Conservation (phyloP, 2,113 vertebrate species). For the Ondatra zibethicus region DNA sequence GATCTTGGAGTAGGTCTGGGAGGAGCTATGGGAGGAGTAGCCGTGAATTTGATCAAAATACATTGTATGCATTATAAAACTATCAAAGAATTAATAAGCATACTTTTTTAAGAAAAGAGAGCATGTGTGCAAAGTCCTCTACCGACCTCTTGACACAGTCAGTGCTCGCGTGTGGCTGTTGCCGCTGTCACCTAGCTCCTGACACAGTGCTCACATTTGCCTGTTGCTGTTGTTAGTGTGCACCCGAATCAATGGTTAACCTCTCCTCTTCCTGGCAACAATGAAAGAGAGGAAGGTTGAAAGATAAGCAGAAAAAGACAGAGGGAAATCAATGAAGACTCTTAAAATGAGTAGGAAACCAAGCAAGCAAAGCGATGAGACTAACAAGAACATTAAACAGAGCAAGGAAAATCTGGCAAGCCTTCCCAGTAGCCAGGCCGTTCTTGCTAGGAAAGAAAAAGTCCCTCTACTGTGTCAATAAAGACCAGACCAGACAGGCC, state of each 20-base stretch:
- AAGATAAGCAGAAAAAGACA: not conserved
- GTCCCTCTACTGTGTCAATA: not conserved
- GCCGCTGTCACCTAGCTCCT: not conserved
- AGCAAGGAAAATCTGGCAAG: not conserved
- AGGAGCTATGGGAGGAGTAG: not conserved
- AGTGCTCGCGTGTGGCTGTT: not conserved
- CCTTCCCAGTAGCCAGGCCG: not conserved
- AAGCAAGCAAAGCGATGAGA: not conserved
- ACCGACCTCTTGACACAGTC: not conserved
- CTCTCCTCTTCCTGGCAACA: not conserved
- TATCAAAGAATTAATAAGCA: not conserved
- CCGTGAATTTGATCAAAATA: not conserved
- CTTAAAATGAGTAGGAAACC: not conserved
- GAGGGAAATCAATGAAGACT: not conserved
- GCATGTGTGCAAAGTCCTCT: not conserved
- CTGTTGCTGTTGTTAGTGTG: not conserved
- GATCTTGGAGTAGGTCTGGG: not conserved
- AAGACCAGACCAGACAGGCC: not conserved
- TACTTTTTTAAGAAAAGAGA: not conserved
- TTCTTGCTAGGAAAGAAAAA: constrained; percentile 8
- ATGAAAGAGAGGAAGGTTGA: not conserved
- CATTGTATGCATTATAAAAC: not conserved
- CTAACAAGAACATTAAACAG: constrained; percentile 15
- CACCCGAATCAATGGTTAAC: not conserved
- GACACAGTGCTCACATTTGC: not conserved